Percentiles rank a stretch among this genome's conserved stretches.
Conservation (phyloP, 2,113 vertebrate genomes). For the Tragelaphus buxtoni region DNA sequence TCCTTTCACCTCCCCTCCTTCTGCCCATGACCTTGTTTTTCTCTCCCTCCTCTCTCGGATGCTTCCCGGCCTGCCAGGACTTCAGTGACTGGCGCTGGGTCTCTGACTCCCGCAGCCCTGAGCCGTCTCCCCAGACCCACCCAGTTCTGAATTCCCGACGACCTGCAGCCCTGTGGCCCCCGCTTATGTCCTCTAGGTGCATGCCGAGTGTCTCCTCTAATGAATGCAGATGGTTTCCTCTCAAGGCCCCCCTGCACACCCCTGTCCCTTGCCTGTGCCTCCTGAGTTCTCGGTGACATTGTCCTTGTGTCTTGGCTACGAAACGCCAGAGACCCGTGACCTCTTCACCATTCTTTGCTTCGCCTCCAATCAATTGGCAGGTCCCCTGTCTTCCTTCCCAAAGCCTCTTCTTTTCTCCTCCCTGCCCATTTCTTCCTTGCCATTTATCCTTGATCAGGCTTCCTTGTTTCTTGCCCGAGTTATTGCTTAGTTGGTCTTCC, state of each 20-base stretch:
- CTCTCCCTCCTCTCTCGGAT: not conserved
- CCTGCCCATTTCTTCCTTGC: not conserved
- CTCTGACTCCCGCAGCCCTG: too few relatives aligned
- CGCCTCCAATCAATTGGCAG: accelerated
- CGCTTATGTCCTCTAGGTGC: too few relatives aligned
- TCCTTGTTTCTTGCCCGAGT: not conserved
- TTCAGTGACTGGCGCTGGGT: not conserved
- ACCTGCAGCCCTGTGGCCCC: not conserved
- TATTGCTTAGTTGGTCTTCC: not conserved
- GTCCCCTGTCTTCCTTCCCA: not conserved
- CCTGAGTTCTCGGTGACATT: not conserved
- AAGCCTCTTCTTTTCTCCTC: not conserved
- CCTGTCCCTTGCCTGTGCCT: not conserved
- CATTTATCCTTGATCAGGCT: not conserved
- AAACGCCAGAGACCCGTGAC: not conserved
- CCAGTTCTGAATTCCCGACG: not conserved
- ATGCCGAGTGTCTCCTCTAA: accelerated
- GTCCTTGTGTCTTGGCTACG: not conserved
- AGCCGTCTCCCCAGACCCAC: not conserved
- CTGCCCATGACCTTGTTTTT: not conserved
- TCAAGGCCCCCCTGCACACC: not conserved
- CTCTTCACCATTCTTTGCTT: not conserved
- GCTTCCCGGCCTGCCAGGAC: accelerated
- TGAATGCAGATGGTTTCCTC: too few relatives aligned
- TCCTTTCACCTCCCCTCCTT: not conserved